These are phyloP conservation scores for Drosophila tani DNA, from an alignment of 1,140 invertebrate species.

Conservation along the genomic window DNA sequence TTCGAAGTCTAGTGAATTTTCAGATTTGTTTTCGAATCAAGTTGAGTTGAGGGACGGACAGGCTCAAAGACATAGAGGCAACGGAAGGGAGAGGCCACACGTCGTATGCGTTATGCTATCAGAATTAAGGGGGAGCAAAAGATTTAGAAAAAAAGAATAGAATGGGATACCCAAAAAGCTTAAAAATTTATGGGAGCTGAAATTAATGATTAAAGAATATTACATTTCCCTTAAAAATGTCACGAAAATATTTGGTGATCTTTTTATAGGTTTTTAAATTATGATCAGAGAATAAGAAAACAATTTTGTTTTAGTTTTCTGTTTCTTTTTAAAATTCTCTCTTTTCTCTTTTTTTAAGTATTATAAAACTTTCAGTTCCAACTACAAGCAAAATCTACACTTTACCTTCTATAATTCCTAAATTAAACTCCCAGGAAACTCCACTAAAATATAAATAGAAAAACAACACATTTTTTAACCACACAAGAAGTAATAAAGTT, in stretches of 20 bases:
- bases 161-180: too few relatives aligned
- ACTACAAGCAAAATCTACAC: too few relatives aligned
- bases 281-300: too few relatives aligned
- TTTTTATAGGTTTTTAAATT: too few relatives aligned
- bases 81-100: constrained; percentile 67
- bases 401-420: background rate
- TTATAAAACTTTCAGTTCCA: too few relatives aligned
- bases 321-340: too few relatives aligned
- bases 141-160: background rate
- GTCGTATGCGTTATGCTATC: constrained; percentile 57
- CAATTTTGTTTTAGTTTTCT: too few relatives aligned
- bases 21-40: background rate
- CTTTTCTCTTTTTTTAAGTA: too few relatives aligned
- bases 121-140: background rate
- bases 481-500: constrained; percentile 1
- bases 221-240: too few relatives aligned
- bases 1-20: constrained; percentile 18
- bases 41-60: constrained; percentile 70
- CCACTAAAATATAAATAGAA: background rate
- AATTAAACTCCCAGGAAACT: background rate
- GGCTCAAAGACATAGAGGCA: constrained; percentile 53
- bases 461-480: background rate
- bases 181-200: background rate
- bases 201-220: too few relatives aligned
- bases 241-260: too few relatives aligned